These are phyloP conservation scores for Sialis fuliginosa DNA, from an alignment of 2,888 invertebrate genomes.

Conservation along the genomic window DNA sequence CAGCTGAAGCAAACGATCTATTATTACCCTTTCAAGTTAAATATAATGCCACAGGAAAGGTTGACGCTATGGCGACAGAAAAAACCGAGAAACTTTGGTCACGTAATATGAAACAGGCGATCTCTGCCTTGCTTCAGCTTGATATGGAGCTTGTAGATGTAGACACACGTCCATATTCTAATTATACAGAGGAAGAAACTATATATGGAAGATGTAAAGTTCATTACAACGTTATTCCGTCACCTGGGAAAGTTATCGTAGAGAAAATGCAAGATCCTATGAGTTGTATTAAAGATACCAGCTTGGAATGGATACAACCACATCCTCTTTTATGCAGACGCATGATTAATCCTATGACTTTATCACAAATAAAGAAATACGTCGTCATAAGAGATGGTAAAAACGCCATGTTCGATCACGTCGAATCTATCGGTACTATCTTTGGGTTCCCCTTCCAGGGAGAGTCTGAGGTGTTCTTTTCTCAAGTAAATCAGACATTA, in stretches of 20 bases:
- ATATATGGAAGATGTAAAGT: conserved; percentile 22
- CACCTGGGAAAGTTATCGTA: conserved; percentile 14
- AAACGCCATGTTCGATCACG: conserved; percentile 10
- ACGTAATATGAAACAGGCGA: conserved; percentile 24
- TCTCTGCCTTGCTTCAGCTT: conserved; percentile 24
- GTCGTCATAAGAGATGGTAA: too few species aligned
- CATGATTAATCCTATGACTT: too few species aligned
- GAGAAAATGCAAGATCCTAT: conserved; percentile 19
- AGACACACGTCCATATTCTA: conserved; percentile 15
- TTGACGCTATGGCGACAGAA: conserved; percentile 17
- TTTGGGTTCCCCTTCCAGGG: conserved; percentile 14
- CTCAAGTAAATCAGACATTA: conserved; percentile 24
- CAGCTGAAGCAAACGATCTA: conserved; percentile 13
- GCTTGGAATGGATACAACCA: neutral
- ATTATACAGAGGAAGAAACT: conserved; percentile 19
- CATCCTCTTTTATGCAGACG: too few species aligned
- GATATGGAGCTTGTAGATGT: conserved; percentile 16
- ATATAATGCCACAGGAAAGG: conserved; percentile 15
- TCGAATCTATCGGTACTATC: conserved; percentile 15
- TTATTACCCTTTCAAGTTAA: conserved; percentile 13
- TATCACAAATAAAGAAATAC: too few species aligned
- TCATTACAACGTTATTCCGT: conserved; percentile 18
- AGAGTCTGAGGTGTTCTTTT: conserved; percentile 19
- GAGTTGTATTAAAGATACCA: neutral
- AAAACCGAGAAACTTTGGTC: conserved; percentile 20